These are phyloP conservation scores for Hirundichthys speculiger DNA, from an alignment of 2,113 vertebrate genomes.

Conservation along the genomic window DNA sequence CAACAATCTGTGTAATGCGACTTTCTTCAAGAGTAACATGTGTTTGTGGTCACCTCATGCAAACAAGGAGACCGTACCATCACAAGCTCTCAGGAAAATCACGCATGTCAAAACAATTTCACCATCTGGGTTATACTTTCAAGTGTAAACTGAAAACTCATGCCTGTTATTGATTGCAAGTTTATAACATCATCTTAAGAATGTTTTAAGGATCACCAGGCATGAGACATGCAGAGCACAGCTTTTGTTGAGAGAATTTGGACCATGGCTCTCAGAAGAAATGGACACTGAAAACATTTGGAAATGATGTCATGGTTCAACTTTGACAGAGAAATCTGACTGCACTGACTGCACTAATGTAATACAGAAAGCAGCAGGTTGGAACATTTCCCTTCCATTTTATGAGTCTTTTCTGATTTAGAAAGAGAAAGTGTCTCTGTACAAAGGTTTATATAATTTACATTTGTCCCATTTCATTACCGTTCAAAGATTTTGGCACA, in stretches of 20 bases:
- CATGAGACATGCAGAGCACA: slow-evolving; percentile 45
- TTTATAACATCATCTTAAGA: slow-evolving; percentile 55
- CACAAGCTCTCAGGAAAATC: slow-evolving; percentile 28
- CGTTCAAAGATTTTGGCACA: background rate
- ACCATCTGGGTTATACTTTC: slow-evolving; percentile 60
- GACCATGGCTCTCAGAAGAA: slow-evolving; percentile 32
- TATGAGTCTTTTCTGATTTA: slow-evolving; percentile 2
- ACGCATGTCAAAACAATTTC: slow-evolving; percentile 43
- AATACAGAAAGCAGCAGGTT: slow-evolving; percentile 31
- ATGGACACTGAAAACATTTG: slow-evolving; percentile 53
- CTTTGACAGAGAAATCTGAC: slow-evolving; percentile 14
- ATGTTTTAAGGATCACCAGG: slow-evolving; percentile 34
- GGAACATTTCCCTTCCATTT: background rate
- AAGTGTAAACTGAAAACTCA: slow-evolving; percentile 52
- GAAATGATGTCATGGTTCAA: slow-evolving; percentile 57
- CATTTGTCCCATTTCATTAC: slow-evolving; percentile 36
- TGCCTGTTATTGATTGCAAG: slow-evolving; percentile 64
- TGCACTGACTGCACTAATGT: slow-evolving; percentile 5
- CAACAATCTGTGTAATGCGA: slow-evolving; percentile 21
- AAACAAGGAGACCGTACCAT: slow-evolving; percentile 40
- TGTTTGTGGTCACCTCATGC: slow-evolving; percentile 63
- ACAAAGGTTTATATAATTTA: too few species aligned
- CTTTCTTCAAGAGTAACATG: slow-evolving; percentile 60
- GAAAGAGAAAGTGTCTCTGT: background rate
- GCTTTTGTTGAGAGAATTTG: slow-evolving; percentile 32